These are phyloP conservation scores for Melospiza georgiana DNA, from an alignment of 2,113 vertebrate species.

Conservation along the genomic window DNA sequence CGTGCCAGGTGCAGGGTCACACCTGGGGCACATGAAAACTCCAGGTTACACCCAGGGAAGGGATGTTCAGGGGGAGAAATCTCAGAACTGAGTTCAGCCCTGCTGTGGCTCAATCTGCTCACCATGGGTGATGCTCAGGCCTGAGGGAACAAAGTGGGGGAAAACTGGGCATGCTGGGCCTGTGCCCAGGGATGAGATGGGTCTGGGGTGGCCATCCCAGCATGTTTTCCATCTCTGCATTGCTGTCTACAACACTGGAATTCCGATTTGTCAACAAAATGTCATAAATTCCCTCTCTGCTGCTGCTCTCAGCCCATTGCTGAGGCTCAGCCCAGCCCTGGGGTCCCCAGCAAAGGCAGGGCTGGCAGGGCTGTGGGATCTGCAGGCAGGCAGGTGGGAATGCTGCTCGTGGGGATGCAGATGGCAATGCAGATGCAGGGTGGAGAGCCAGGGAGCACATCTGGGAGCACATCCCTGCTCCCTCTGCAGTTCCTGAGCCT, in stretches of 20 bases:
- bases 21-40: accelerated
- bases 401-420: neutral
- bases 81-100: neutral
- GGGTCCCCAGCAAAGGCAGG: neutral
- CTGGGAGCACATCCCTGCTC: neutral
- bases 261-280: neutral
- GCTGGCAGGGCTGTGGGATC: neutral
- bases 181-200: neutral
- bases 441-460: neutral
- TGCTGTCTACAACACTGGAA: neutral
- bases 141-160: neutral
- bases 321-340: accelerated
- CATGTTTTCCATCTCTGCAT: neutral
- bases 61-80: too few relatives aligned
- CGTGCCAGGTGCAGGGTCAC: accelerated
- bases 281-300: neutral
- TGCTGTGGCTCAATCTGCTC: neutral
- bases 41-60: accelerated
- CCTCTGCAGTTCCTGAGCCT: neutral
- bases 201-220: neutral
- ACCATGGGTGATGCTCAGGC: accelerated
- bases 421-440: neutral
- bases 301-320: accelerated
- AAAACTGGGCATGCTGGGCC: neutral
- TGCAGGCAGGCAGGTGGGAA: neutral